Base-by-base conservation (phyloP, 2,797 vertebrate species). In the Serranus cabrilla region DNA sequence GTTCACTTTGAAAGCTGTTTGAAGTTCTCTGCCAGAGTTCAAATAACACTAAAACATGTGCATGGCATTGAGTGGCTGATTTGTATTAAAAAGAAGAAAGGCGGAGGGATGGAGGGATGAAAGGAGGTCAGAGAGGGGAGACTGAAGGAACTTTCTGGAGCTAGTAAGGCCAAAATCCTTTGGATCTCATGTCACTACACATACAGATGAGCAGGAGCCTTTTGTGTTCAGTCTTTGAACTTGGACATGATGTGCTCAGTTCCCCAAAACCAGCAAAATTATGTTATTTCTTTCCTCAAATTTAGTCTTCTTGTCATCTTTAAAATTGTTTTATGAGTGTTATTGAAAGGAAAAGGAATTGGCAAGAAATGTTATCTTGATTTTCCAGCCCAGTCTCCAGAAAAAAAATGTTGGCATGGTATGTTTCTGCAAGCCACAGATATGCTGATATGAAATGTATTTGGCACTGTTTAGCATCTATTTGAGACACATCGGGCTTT, bases 21-120 rank as follows among this genome's bases (percentile, higher is more conserved):
- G 94, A 94, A 93, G 92, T 93, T 87, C 78, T 78, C 83, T 91
- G 89, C 85, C 83, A 83, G 89, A 89, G 90, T 94, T 94, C 92
- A 92, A 93, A 94, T 93, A 91, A 90, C 92, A 90, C 85, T 89
- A 89, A 91, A 90, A 91, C 92, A 91, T 92, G 91, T 92, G 90
- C 92, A 85, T 84, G 87, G 82, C 87, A 89, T 88, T 89, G 88
- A 93, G 87, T 87, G 87, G 87, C 89, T 91, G 90, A 93, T 92
- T 91, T 91, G 89, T 93, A 90, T 92, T 91, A 88, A 89, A 93
- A 90, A 89, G 83, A 89, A 88, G 83, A 86, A 89, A 89, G 87
- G 80, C 63, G 23, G 74, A 87, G 64, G 83, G 89, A 88, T 85
- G 84, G 86, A 87, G 81, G 81, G 86, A 92, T 90, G 87, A 92